These are phyloP conservation scores for Embiotoca jacksoni DNA, from an alignment of 2,113 vertebrate species.

Conservation along the genomic window DNA sequence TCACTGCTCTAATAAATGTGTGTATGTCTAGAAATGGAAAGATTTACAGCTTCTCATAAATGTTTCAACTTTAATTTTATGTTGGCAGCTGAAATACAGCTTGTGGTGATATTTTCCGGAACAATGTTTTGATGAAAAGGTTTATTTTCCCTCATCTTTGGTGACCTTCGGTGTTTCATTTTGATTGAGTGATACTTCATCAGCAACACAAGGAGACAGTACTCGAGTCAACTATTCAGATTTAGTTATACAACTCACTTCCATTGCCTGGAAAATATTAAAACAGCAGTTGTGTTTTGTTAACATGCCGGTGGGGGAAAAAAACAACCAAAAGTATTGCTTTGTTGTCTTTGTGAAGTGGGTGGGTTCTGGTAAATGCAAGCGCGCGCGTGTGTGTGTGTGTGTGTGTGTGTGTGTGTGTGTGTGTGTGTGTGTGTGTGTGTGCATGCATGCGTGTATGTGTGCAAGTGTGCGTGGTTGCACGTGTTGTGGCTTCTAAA, in stretches of 20 bases:
- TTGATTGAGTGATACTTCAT: background rate
- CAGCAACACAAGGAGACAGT: background rate
- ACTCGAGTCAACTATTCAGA: background rate
- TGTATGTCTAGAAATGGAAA: background rate
- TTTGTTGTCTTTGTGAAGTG: background rate
- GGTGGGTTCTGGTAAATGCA: background rate
- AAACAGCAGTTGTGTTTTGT: slow-evolving; percentile 7
- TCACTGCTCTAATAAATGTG: background rate
- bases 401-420: no score
- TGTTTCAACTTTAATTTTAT: background rate
- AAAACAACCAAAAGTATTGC: background rate
- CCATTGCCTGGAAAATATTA: background rate
- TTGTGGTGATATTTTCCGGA: background rate
- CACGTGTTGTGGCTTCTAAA: background rate
- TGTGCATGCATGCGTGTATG: no score
- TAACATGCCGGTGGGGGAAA: background rate
- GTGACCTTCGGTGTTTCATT: background rate
- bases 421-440: no score
- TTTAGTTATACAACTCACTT: background rate
- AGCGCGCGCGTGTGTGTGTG: background rate
- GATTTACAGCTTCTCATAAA: background rate
- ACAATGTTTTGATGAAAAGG: background rate
- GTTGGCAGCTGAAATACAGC: background rate
- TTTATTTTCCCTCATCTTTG: background rate
- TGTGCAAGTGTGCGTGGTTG: no score